Evolutionary conservation across 2,113 vertebrate species (phyloP).

Genomic region (Propithecus coquereli): DNA sequence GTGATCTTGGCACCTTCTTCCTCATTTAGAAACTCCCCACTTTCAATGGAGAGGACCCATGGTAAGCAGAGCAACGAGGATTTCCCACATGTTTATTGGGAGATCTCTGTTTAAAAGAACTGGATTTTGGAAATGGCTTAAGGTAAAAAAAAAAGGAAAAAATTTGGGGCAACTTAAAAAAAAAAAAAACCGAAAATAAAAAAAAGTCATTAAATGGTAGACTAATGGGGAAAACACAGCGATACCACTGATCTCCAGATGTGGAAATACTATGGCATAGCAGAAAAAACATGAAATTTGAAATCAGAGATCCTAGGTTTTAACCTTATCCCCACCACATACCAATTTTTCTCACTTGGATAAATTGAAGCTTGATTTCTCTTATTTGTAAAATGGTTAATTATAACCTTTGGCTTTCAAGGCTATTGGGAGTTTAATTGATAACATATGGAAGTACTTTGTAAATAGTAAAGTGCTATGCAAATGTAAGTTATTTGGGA

Average conservation of each 20-base stretch:
- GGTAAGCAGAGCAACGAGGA: background rate
- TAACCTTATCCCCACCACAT: background rate
- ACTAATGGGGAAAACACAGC: background rate
- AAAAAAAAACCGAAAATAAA: no score
- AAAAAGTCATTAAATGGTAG: background rate
- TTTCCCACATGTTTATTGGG: background rate
- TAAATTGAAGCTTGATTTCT: background rate
- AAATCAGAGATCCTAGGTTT: background rate
- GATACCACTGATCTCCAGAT: background rate
- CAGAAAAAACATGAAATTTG: background rate
- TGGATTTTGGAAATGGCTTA: background rate
- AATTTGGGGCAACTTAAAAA: no score
- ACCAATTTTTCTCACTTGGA: background rate
- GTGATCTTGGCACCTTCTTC: background rate
- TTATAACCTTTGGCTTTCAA: background rate
- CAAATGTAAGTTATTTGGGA: background rate
- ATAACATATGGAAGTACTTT: background rate
- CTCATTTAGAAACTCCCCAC: background rate
- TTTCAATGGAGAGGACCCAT: background rate
- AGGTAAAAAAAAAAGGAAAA: no score
- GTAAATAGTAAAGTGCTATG: background rate
- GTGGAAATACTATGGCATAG: background rate
- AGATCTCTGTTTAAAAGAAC: background rate
- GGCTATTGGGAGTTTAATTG: background rate
- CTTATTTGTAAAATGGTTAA: background rate